phyloP scores from a whole-genome alignment of 2,797 vertebrate genomes.

The Sarcophilus harrisii region DNA sequence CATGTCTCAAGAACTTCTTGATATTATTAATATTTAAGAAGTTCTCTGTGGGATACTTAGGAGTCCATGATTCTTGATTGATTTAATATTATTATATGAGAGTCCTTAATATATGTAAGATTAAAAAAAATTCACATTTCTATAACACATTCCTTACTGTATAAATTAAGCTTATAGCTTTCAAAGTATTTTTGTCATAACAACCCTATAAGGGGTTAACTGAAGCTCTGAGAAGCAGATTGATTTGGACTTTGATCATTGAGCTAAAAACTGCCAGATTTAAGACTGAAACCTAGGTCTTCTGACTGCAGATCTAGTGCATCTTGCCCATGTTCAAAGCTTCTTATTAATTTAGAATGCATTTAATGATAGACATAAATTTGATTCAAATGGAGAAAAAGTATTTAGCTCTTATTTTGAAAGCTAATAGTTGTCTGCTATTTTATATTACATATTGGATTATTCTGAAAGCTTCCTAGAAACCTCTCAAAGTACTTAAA shows the following conservation, averaged over 20 bases:
- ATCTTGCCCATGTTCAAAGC: background rate
- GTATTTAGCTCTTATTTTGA: background rate
- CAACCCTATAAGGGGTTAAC: background rate
- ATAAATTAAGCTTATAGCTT: background rate
- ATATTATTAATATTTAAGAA: background rate
- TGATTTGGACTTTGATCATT: background rate
- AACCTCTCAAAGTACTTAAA: background rate
- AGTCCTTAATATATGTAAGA: background rate
- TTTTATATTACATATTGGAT: background rate
- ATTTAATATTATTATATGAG: background rate
- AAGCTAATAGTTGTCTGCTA: background rate
- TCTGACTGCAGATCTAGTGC: background rate
- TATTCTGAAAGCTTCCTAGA: background rate
- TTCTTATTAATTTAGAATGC: background rate
- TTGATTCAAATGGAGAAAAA: background rate
- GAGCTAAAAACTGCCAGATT: background rate
- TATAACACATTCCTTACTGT: background rate
- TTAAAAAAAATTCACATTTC: background rate
- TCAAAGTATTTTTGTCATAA: background rate
- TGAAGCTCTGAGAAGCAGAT: background rate
- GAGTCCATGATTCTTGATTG: background rate
- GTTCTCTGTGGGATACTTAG: too few relatives aligned
- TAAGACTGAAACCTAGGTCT: background rate
- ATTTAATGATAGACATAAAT: conserved; percentile 5
- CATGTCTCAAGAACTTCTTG: too few relatives aligned